These are phyloP conservation scores for Boulengeromyrus knoepffleri DNA, from an alignment of 2,113 vertebrate species.

Conservation along the genomic window DNA sequence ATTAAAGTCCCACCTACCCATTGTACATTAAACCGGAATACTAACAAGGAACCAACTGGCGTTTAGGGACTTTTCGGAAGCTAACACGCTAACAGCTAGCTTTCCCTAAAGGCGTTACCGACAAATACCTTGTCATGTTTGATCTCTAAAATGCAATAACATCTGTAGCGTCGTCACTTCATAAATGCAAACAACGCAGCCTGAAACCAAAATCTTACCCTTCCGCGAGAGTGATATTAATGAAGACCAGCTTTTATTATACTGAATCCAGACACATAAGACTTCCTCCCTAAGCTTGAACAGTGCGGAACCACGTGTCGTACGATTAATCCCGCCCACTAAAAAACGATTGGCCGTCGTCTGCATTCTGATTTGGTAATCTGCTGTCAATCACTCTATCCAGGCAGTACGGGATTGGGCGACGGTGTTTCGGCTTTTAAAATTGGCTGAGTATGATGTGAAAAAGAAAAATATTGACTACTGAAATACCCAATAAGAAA, in stretches of 20 bases:
- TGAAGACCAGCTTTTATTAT: background rate
- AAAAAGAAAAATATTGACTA: background rate
- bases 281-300: constrained; percentile 1
- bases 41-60: background rate
- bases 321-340: background rate
- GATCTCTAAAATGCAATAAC: background rate
- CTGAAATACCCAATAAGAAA: background rate
- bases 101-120: background rate
- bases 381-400: background rate
- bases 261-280: background rate
- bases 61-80: background rate
- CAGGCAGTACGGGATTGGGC: background rate
- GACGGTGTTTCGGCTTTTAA: background rate
- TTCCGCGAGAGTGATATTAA: background rate
- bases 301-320: constrained; percentile 6
- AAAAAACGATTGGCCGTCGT: background rate
- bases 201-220: background rate
- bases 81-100: constrained; percentile 15
- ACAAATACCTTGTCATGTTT: background rate
- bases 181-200: background rate
- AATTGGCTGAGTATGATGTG: background rate
- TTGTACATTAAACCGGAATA: background rate
- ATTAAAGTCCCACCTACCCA: background rate
- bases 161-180: background rate
- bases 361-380: background rate